Evolutionary conservation across 2,113 vertebrate genomes (phyloP), one percentile per base, ranked within the genome.

Genomic region (Eonycteris spelaea): DNA sequence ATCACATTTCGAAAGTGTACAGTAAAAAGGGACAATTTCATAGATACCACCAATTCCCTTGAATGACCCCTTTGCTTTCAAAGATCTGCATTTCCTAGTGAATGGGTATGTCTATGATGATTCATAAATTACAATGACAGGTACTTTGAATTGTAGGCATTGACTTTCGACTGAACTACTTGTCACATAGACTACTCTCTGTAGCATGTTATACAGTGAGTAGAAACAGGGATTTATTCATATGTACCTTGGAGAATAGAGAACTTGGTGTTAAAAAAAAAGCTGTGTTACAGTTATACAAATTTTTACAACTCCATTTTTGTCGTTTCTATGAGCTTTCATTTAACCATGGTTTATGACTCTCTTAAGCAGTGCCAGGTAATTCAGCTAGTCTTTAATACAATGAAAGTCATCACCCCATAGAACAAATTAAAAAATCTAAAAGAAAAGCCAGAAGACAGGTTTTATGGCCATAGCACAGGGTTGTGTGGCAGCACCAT

Each of bases 21-120:
- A 59, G 26, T 35, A 94, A 95, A 90, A 90, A 33, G 26, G 33
- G 19, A 59, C 4, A 95, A 93, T 91, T 90, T 55, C 79, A 30
- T 30, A 90, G 38, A 83, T 13, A 94, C 21, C 7, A 82, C 21
- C 28, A 77, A 35, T 91, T 77, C 7, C 33, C 82, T 91, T 93
- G 28, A 15, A 80, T 95, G 53, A 79, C 28, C 15, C 13, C 19
- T 94, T 92, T 65, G 45, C 43, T 91, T 59, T 77, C 55, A 96
- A 74, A 97, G 16, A 94, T 61, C 61, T 82, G 7, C 38, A 95
- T 77, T 93, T 96, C 22, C 57, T 91, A 61, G 18, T 80, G 28
- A 80, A 10, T 67, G 61, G 11, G 30, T 68, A 86, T 86, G 3
- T 91, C 43, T 16, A 91, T 18, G 5, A 89, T 28, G n/a, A 67